Conservation (phyloP, 2,888 invertebrate genomes). For the Sussaba pulchella region DNA sequence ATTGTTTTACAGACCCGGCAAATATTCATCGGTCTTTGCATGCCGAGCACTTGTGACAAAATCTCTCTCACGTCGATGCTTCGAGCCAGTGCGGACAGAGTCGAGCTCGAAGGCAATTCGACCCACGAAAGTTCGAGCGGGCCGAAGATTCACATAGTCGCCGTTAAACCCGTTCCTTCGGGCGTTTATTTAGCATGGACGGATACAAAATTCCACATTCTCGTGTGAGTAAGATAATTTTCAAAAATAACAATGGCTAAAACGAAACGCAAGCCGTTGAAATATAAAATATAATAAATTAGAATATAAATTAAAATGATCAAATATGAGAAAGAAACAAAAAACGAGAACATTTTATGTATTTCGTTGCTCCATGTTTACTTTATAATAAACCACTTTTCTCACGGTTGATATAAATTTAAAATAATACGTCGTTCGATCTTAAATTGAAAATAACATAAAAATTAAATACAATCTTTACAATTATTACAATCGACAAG, state of each 20-base stretch:
- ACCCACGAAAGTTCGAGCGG: conserved; percentile 85
- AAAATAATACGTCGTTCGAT: no score
- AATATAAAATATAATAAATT: no score
- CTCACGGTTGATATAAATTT: no score
- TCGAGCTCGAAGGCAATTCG: conserved; percentile 82
- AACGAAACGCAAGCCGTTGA: background rate
- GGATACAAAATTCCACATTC: conserved; percentile 89
- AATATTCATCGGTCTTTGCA: conserved; percentile 90
- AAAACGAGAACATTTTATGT: no score
- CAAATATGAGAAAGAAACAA: background rate
- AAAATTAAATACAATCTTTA: no score
- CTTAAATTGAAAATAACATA: no score
- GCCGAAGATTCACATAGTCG: conserved; percentile 86
- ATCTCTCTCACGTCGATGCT: conserved; percentile 80
- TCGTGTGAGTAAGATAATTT: conserved; percentile 86
- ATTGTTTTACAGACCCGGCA: conserved; percentile 86
- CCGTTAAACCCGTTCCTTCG: conserved; percentile 89
- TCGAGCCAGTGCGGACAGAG: conserved; percentile 81
- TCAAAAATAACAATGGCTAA: background rate
- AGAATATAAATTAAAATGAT: background rate
- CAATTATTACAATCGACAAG: no score
- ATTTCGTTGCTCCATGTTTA: no score
- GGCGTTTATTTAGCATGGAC: conserved; percentile 87
- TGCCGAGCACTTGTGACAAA: conserved; percentile 89
- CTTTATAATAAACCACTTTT: no score